Evolutionary conservation across 2,797 vertebrate genomes (phyloP), one percentile per base, ranked within the genome.

Genomic region (Peromyscus nudipes): DNA sequence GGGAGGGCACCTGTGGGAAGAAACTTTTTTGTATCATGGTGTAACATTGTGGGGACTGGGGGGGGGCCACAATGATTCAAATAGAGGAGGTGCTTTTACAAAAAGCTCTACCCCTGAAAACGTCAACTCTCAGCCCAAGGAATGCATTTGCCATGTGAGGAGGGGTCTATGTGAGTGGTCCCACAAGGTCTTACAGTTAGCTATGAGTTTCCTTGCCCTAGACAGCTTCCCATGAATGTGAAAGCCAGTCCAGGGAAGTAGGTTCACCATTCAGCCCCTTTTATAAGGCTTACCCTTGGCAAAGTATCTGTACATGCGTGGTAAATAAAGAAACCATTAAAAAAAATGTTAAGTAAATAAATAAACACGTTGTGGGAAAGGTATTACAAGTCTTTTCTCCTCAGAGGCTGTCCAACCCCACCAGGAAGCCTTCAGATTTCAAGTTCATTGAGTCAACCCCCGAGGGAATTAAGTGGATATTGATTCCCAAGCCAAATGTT

Each of bases 11-110:
- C 37, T 14, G 43, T 13, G 3, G 0, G 52, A 43, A 40, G 83
- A 93, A 91, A n/a, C 95, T 97, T 99, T 99, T 99, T 99, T 99
- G 99, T 99, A 96, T 98, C 97, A 97, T 69, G 96, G 9, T 98
- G 98, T 99, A 98, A 73, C 79, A 99, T 98, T 92, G 99, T 99
- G 99, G 98, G 99, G 98, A 98, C 98, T 99, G 98, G 98, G 94
- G 91, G 94, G 64, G 98, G 97, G 95, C 34, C 99, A 99, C 99
- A 37, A 98, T 99, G 99, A 99, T 99, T 98, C 98, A 98, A 93
- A 60, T 97, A 94, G 1, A 98, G 98, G 97, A 98, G 98, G 95
- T 71, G 94, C 98, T 97, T 96, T 99, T 99, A 99, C 99, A 99
- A 99, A 99, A 99, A 99, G 98, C 98, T 67, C 73, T 76, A 71